Conservation (phyloP, 2,888 invertebrate species). For the Arrhopalites spinosus region DNA sequence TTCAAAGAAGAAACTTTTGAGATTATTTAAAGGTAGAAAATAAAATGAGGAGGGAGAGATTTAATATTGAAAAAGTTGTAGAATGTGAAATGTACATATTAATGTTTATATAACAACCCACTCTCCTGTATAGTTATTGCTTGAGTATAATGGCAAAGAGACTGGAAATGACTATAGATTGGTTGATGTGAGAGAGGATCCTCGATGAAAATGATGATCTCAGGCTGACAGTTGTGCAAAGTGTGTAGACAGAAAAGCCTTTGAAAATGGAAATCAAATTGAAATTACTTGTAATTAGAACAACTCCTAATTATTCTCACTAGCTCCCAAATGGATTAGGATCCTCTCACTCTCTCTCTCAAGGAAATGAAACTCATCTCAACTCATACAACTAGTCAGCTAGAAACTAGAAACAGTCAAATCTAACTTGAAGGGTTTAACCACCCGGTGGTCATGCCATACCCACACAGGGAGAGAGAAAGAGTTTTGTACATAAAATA, state of each 20-base stretch:
- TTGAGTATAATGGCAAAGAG: too few species aligned
- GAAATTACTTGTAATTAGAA: conserved; percentile 43
- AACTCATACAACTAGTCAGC: conserved; percentile 6
- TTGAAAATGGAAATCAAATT: conserved; percentile 41
- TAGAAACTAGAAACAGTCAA: conserved; percentile 3
- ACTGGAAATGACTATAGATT: too few species aligned
- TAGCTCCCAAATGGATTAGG: conserved; percentile 36
- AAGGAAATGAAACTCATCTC: neutral
- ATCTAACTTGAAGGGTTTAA: conserved; percentile 6
- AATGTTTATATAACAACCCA: too few species aligned
- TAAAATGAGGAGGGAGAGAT: too few species aligned
- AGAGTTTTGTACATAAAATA: neutral
- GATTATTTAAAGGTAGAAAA: too few species aligned
- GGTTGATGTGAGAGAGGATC: too few species aligned
- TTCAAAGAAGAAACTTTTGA: too few species aligned
- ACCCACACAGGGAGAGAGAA: neutral
- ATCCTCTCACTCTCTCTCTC: conserved; percentile 17
- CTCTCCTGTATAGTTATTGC: too few species aligned
- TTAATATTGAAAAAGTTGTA: too few species aligned
- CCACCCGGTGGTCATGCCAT: neutral
- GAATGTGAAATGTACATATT: too few species aligned
- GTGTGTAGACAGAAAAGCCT: conserved; percentile 4
- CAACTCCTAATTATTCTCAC: conserved; percentile 41
- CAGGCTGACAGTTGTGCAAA: conserved; percentile 22
- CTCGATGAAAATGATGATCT: conserved; percentile 34